Evolutionary conservation across 2,113 vertebrate genomes (phyloP).

Genomic region (Felis chaus): DNA sequence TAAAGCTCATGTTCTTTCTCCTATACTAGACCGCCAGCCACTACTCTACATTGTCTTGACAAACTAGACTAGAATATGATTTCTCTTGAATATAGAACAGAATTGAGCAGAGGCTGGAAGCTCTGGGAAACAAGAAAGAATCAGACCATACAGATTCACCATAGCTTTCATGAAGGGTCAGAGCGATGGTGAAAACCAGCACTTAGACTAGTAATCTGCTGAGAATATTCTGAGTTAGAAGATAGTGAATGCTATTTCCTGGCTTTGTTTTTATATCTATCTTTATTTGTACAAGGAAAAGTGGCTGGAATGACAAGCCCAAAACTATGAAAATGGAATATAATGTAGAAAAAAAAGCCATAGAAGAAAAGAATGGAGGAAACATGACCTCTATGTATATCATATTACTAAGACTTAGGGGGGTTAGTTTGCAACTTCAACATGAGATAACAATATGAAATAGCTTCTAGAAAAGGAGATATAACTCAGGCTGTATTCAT

Average conservation of each 20-base stretch:
- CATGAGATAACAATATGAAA: slow-evolving; percentile 34
- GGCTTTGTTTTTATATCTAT: background rate
- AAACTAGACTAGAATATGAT: slow-evolving; percentile 45
- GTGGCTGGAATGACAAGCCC: background rate
- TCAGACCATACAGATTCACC: background rate
- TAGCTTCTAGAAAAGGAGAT: slow-evolving; percentile 12
- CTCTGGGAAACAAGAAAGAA: slow-evolving; percentile 25
- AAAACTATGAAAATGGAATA: slow-evolving; percentile 21
- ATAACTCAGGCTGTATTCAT: slow-evolving; percentile 24
- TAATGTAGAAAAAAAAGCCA: background rate
- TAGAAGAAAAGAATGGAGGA: slow-evolving; percentile 40
- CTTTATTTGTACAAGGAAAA: slow-evolving; percentile 39
- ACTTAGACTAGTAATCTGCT: background rate
- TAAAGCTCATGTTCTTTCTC: slow-evolving; percentile 20
- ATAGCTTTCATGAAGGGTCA: background rate
- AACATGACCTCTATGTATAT: background rate
- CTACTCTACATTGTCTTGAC: slow-evolving; percentile 21
- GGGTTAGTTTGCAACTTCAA: slow-evolving; percentile 33
- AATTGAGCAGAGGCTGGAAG: slow-evolving; percentile 8
- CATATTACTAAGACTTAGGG: slow-evolving; percentile 18
- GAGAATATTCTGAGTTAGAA: slow-evolving; percentile 41
- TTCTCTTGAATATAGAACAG: background rate
- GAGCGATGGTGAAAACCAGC: background rate
- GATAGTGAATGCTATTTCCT: slow-evolving; percentile 3
- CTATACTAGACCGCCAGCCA: background rate